A percentile compares a stretch with the other conserved stretches of the same genome.
phyloP scores from a whole-genome alignment of 2,888 invertebrate species.

The Aleiodes alternator region DNA sequence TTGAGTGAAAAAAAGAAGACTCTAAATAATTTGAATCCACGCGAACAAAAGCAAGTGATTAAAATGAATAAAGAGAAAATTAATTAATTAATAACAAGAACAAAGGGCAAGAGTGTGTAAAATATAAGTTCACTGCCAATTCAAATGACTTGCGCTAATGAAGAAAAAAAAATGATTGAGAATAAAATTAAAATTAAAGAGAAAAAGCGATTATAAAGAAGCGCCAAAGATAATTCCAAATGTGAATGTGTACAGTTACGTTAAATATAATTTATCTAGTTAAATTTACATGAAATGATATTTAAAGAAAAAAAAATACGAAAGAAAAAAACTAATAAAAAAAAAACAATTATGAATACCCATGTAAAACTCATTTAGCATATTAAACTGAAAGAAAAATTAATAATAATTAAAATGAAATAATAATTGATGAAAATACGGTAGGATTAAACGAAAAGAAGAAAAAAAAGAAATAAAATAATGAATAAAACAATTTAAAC shows the following conservation, averaged over 20 bases:
- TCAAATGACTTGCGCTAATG: constrained; percentile 68
- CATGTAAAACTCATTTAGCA: constrained; percentile 68
- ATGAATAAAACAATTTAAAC: constrained; percentile 51
- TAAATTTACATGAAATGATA: constrained; percentile 61
- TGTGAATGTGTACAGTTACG: constrained; percentile 67
- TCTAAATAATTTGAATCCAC: constrained; percentile 61
- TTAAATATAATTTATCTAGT: constrained; percentile 66
- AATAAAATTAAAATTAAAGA: constrained; percentile 26
- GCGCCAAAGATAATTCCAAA: constrained; percentile 41
- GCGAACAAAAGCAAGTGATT: constrained; percentile 65
- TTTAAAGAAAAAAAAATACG: not conserved
- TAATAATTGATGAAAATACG: constrained; percentile 66
- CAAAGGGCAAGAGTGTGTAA: constrained; percentile 44
- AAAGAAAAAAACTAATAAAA: constrained; percentile 34
- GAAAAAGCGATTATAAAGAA: constrained; percentile 39
- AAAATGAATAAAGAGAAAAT: constrained; percentile 67
- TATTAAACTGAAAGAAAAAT: constrained; percentile 52
- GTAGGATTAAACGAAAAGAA: constrained; percentile 62
- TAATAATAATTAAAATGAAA: constrained; percentile 59
- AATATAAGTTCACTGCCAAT: constrained; percentile 70
- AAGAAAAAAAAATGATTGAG: constrained; percentile 47
- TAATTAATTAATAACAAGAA: constrained; percentile 39
- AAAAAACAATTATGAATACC: constrained; percentile 64
- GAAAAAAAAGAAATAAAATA: constrained; percentile 50
- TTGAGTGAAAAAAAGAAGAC: constrained; percentile 32